Base-by-base conservation (phyloP, 1,140 invertebrate species). In the Mycetomoellerius zeteki region DNA sequence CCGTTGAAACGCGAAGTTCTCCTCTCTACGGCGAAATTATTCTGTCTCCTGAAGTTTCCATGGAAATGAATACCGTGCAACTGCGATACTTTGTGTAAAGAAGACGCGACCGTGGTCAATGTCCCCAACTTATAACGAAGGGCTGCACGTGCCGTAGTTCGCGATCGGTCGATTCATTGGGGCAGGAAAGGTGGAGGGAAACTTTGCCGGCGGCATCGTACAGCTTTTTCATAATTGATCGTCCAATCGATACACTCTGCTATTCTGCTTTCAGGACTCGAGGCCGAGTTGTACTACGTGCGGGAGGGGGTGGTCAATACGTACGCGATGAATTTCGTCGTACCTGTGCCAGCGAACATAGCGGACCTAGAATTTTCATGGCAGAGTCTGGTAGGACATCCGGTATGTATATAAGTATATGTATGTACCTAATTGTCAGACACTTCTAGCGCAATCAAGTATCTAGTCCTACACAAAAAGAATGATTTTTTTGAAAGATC, bases 301-400 rank as follows among this genome's bases (percentile, higher is more conserved):
- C 95, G 97, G 81, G 97, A 98, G 91, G 98, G 98, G 58, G 97
- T 98, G 73, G 97, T 99, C 91, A 99, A 99, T 95, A 97, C 97
- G 47, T 99, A 99, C 93, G 98, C 98, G 6, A 97, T 98, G 94
- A 97, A 97, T 92, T 99, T 99, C 94, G 96, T 97, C 60, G 97
- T 99, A 2, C 97, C 97, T 3, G 97, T 99, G 56, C 97, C 97
- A 16, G 96, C 97, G 3, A 96, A 98, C 91, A 97, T 98, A 52
- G 96, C 97, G 12, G 97, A 98, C 91, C 96, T 99, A 78, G 97
- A 98, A 94, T 99, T 99, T 95, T 98, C 97, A 86, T 98, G 98
- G 98, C 97, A 98, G 91, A 97, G 97, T 88, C 95, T 98, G n/a
- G 96, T 96, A 89, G 96, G 96, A 93, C 96, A 97, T 95, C 97